Percentiles rank a stretch among this genome's conserved stretches.
Evolutionary conservation across 2,888 invertebrate species (phyloP).

Genomic region (Eristalis pertinax): DNA sequence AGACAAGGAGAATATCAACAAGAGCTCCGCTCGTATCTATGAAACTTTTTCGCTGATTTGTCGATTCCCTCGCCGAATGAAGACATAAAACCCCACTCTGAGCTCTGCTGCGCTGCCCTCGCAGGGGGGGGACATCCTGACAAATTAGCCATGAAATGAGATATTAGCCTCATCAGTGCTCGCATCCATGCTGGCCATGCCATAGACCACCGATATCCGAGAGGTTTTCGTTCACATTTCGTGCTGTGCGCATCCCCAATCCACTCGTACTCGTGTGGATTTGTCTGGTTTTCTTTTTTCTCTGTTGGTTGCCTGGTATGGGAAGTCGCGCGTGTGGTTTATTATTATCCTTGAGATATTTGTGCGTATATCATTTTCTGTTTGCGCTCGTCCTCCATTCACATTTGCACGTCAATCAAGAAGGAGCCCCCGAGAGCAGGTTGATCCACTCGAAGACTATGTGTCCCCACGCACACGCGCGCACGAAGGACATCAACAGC

Average conservation of each 20-base stretch:
- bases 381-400: not conserved
- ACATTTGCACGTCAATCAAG: not conserved
- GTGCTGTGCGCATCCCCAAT: not conserved
- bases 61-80: not conserved
- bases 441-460: not conserved
- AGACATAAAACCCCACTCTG: not conserved
- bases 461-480: not conserved
- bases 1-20: not conserved
- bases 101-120: not conserved
- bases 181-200: not conserved
- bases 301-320: not conserved
- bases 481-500: not conserved
- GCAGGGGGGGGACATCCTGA: not conserved
- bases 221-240: not conserved
- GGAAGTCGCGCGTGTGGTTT: not conserved
- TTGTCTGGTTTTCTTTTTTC: not conserved
- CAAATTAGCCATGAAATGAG: slow-evolving; percentile 6
- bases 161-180: not conserved
- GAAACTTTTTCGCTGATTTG: not conserved
- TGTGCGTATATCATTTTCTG: not conserved
- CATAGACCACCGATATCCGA: not conserved
- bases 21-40: not conserved
- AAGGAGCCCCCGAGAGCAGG: not conserved
- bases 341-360: not conserved
- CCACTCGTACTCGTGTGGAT: not conserved